phyloP scores from a whole-genome alignment of 2,888 invertebrate species.

The Monopis laevigella region DNA sequence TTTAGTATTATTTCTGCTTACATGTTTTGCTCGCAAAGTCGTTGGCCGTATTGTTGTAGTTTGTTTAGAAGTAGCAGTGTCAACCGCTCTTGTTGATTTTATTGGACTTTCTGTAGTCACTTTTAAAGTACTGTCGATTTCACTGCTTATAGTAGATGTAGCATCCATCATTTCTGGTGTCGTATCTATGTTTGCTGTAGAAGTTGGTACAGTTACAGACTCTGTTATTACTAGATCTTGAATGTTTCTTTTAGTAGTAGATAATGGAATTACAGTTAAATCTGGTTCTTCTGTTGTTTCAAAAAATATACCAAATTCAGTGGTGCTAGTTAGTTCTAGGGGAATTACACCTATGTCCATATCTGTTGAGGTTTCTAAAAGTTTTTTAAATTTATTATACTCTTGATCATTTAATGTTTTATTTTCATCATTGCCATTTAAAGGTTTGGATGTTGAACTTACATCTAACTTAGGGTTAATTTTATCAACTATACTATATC shows the following conservation, averaged over 20 bases:
- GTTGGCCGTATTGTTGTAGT: conserved; percentile 16
- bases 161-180: conserved; percentile 23
- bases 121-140: background rate
- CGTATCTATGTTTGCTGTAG: conserved; percentile 28
- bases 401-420: conserved; percentile 19
- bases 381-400: background rate
- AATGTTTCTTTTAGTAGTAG: conserved; percentile 32
- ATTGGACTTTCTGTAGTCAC: conserved; percentile 12
- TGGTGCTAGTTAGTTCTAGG: conserved; percentile 50
- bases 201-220: conserved; percentile 34
- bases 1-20: conserved; percentile 15
- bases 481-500: conserved; percentile 37
- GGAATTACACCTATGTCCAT: conserved; percentile 47
- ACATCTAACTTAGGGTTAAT: conserved; percentile 7
- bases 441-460: no score
- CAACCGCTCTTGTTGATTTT: background rate
- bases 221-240: conserved; percentile 33
- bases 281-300: conserved; percentile 47
- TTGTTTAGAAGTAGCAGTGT: background rate
- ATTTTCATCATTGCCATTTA: no score
- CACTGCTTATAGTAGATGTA: no score
- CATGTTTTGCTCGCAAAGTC: background rate
- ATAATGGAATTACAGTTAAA: conserved; percentile 48
- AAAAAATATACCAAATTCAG: conserved; percentile 34
- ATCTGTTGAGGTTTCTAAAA: conserved; percentile 26